Evolutionary conservation across 1,140 invertebrate species (phyloP), one percentile per base, ranked within the genome.

Genomic region (Gonatopus flavifemur): DNA sequence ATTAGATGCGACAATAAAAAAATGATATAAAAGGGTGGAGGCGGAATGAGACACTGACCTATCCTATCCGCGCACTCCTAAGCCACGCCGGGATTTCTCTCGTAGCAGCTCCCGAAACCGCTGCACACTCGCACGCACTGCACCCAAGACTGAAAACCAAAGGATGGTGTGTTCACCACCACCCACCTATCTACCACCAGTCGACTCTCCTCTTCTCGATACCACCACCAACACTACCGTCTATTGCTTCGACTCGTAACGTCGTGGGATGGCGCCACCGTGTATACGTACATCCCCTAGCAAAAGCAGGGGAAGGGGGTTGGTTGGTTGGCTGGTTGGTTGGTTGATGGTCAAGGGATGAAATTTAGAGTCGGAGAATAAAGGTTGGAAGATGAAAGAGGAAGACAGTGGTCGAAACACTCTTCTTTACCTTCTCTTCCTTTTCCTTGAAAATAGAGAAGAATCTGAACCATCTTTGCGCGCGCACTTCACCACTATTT

Each of bases 71-170:
- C 66, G 59, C 67, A 62, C 67, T 64, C 41, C 57, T n/a, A 62
- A 58, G 66, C 63, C 66, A 63, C 67, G 64, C 62, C 62, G 61
- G 55, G n/a, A n/a, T 62, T 48, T 33, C 33, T 69, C 55, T 52
- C 41, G 48, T 52, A 62, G 57, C 61, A 67, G 66, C 62, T 64
- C 60, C 61, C 64, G 64, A 54, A 60, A 67, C 62, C 66, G 64
- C 69, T 72, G 70, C 69, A 60, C 60, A 72, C 70, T 71, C 67
- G 61, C 70, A 76, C 74, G 72, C 74, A 77, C 76, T 76, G 69
- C 70, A 76, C 72, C 70, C 68, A 70, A 73, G 70, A 77, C 76
- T 76, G 71, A 74, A 58, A 69, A 77, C 76, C 74, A 70, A 74
- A 58, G 51, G 53, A 52, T 49, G 43, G 37, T 20, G 28, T 37